Evolutionary conservation across 1,140 invertebrate species (phyloP), one percentile per base, ranked within the genome.

Genomic region (Magallana gigas): DNA sequence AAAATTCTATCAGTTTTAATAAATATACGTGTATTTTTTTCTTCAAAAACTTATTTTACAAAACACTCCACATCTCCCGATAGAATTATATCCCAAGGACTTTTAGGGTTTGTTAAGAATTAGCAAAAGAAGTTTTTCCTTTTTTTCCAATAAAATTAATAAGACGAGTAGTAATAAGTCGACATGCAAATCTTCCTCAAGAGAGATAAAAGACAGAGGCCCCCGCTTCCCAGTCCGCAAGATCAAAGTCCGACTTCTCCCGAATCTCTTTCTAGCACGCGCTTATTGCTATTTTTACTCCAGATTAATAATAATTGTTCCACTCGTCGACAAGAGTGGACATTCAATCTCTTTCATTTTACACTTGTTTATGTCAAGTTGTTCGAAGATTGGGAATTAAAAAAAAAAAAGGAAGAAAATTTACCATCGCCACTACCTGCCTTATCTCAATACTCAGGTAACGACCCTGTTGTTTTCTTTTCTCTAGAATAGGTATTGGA

Each of bases 321-420:
- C 18, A 36, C 68, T 76, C 23, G 29, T 76, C 23, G 6, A 18
- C 36, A 76, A 18, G 14, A 76, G 68, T 36, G 36, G 68, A 1
- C 23, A 76, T 76, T 76, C 68, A 36, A 29, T 76, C 68, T 36
- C 68, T 76, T 76, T 76, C 68, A 76, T 76, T 76, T 76, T 36
- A 12, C 18, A 11, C 23, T 29, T 29, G 23, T 36, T 29, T 12
- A 11, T 76, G 68, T 76, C 68, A 76, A 76, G 68, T 36, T 76
- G 68, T 76, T 76, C 23, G 9, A 29, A 23, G 12, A 18, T 8
- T 9, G 16, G 16, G 18, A n/a, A 18, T 64, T 64, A n/a, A 16
- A 8, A 23, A 23, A n/a, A 4, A 64, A 64, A n/a, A n/a, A 4
- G 11, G 5, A 4, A 4, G 14, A 64, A 64, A n/a, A 64, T n/a